Evolutionary conservation across 2,888 invertebrate species (phyloP), one percentile per base, ranked within the genome.

Genomic region (Crocallis elinguaria): DNA sequence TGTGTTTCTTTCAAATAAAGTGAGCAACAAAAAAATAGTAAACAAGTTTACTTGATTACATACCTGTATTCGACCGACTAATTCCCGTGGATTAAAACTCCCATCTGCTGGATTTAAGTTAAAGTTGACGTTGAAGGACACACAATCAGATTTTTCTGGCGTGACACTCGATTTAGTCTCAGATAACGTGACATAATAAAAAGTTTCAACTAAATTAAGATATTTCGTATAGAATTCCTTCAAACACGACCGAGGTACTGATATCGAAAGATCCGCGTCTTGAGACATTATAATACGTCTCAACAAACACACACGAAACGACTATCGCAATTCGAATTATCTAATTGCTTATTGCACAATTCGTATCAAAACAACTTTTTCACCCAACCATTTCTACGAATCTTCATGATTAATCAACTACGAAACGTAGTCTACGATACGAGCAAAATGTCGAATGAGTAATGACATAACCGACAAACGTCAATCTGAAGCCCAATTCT

Each of bases 191-290:
- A 91, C 91, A 82, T 84, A 89, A 72, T 91, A 91, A 84, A 91
- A 90, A 75, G 88, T 87, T 86, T 91, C 91, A 54, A 90, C 88
- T 71, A 90, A 83, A 81, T 88, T 90, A 25, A 84, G 79, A 74
- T 88, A 89, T 71, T 86, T 89, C 62, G 71, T 82, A 64, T 85
- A 87, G 73, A 91, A 91, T 67, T 89, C 87, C 14, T 77, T 74
- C 57, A 88, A 67, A 78, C 86, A 84, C 62, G 82, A 79, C 57
- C 88, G 87, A 65, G 90, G 90, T 67, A 91, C 87, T 62, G 85
- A 78, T 82, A 91, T 84, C 49, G 79, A 65, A 55, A 84, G 68
- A 71, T 89, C 86, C 60, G 79, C 75, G 64, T 88, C 88, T 71
- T 82, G 80, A 79, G 90, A 90, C 90, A 90, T 90, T 79, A 71